These are phyloP conservation scores for Alethe diademata DNA, from an alignment of 2,113 vertebrate species.

Conservation along the genomic window DNA sequence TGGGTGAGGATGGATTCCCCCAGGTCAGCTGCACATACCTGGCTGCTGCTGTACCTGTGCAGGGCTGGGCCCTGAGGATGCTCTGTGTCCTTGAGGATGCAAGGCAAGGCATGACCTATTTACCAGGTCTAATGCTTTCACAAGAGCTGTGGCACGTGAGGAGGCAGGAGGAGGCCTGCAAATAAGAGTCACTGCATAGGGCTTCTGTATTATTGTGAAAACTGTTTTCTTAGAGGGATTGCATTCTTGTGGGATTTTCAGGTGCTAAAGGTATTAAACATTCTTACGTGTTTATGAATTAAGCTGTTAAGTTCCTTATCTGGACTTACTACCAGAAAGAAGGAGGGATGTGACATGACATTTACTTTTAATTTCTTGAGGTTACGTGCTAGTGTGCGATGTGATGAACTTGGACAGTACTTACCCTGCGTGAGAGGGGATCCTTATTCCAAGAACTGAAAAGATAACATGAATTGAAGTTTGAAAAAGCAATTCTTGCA, in stretches of 20 bases:
- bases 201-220: neutral
- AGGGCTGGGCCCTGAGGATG: neutral
- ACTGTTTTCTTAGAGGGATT: neutral
- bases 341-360: neutral
- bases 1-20: neutral
- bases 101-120: neutral
- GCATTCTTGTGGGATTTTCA: neutral
- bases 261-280: neutral
- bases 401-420: neutral
- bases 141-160: neutral
- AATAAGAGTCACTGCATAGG: rapidly evolving
- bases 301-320: neutral
- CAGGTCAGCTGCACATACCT: neutral
- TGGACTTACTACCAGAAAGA: neutral
- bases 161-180: neutral
- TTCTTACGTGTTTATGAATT: neutral
- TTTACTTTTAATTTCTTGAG: neutral
- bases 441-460: neutral
- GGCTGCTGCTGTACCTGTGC: neutral
- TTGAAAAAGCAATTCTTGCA: conserved; percentile 2
- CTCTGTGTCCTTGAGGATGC: neutral
- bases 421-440: neutral
- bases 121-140: neutral
- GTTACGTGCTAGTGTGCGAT: neutral
- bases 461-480: neutral